These are phyloP conservation scores for Elmis aenea DNA, from an alignment of 2,888 invertebrate species.

Conservation along the genomic window DNA sequence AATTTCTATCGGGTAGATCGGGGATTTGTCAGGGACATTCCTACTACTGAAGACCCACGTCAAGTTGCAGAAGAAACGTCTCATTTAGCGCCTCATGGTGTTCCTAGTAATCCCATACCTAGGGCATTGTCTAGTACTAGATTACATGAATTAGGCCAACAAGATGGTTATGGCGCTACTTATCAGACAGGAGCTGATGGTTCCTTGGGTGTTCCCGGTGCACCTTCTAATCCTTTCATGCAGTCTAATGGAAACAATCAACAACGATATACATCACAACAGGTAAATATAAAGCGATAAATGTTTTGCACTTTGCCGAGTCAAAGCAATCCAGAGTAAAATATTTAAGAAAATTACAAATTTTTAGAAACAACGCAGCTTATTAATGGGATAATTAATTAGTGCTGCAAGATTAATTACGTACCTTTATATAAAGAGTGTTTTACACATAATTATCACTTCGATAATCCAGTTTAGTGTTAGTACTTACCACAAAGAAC, in stretches of 20 bases:
- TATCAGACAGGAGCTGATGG: conserved; percentile 63
- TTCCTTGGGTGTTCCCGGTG: conserved; percentile 61
- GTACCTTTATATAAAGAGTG: too few relatives aligned
- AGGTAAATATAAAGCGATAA: conserved; percentile 43
- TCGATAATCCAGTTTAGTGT: too few relatives aligned
- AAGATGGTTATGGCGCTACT: conserved; percentile 72
- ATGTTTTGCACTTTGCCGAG: too few relatives aligned
- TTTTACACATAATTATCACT: too few relatives aligned
- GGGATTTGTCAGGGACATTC: conserved; percentile 64
- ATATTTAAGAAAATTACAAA: too few relatives aligned
- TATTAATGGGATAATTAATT: too few relatives aligned
- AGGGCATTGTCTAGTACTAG: conserved; percentile 78
- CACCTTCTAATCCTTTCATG: conserved; percentile 47
- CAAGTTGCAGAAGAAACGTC: conserved; percentile 73
- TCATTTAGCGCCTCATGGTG: conserved; percentile 91
- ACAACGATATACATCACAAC: conserved; percentile 27
- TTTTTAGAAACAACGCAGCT: too few relatives aligned
- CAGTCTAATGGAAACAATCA: conserved; percentile 26
- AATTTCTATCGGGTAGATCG: conserved; percentile 84
- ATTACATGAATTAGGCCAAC: conserved; percentile 70
- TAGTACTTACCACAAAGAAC: too few relatives aligned
- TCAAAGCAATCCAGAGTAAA: too few relatives aligned
- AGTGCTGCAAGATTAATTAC: too few relatives aligned
- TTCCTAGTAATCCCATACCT: conserved; percentile 87
- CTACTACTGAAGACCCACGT: conserved; percentile 70